A percentile compares a stretch with the other conserved stretches of the same genome.
phyloP scores from a whole-genome alignment of 2,797 vertebrate genomes.

The Poeciliopsis presidionis region DNA sequence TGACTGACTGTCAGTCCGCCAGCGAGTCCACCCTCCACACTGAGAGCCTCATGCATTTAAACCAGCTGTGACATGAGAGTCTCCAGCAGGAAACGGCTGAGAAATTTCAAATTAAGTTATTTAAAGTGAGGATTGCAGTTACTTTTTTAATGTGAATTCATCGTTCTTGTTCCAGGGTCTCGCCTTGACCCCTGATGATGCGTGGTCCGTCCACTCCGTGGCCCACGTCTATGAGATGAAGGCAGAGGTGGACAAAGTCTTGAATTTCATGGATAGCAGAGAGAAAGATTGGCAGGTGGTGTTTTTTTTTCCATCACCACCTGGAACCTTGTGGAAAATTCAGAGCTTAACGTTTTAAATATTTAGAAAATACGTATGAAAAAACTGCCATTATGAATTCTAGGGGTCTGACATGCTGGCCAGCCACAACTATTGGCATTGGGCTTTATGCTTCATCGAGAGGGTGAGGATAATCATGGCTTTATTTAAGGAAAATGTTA shows the following conservation, averaged over 20 bases:
- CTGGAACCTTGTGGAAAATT: not conserved
- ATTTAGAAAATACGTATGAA: not conserved
- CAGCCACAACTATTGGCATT: conserved; percentile 97
- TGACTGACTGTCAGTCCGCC: conserved; percentile 16
- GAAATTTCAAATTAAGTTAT: conserved; percentile 10
- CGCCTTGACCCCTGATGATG: conserved; percentile 82
- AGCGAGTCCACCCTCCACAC: conserved; percentile 26
- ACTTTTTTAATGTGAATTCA: not conserved
- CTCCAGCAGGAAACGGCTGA: conserved; percentile 4
- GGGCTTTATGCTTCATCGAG: conserved; percentile 92
- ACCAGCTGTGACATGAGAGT: conserved; percentile 11
- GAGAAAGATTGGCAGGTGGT: conserved; percentile 90
- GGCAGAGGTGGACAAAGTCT: conserved; percentile 85
- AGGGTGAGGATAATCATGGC: conserved; percentile 83
- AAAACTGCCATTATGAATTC: not conserved
- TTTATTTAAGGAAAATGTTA: conserved; percentile 50
- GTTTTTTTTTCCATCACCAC: not conserved
- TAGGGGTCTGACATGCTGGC: conserved; percentile 89
- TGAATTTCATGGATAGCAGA: conserved; percentile 87
- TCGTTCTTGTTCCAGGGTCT: conserved; percentile 80
- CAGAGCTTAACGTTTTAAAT: conserved; percentile 4
- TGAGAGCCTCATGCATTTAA: conserved; percentile 18
- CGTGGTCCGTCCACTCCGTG: conserved; percentile 89
- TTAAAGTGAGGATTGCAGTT: conserved; percentile 12
- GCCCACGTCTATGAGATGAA: conserved; percentile 94